Conservation (phyloP, 2,797 vertebrate species). For the Sarcoramphus papa region DNA sequence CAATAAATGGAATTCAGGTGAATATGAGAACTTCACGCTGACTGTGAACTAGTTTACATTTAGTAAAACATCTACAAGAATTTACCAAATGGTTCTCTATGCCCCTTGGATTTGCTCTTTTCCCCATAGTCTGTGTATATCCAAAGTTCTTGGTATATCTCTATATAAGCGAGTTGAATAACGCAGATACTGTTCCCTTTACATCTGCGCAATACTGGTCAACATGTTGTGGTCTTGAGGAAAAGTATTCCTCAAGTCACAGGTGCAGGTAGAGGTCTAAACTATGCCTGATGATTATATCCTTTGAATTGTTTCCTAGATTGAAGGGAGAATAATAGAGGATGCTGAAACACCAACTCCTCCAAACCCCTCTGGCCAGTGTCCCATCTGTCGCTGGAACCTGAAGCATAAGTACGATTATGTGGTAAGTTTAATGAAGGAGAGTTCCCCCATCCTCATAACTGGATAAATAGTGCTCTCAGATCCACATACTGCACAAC, state of each 20-base stretch:
- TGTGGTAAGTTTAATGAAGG: constrained; percentile 77
- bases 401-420: constrained; percentile 92
- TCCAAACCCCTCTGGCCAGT: constrained; percentile 89
- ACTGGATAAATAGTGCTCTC: background rate
- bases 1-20: background rate
- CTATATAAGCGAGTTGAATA: background rate
- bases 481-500: background rate
- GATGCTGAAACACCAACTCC: constrained; percentile 70
- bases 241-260: background rate
- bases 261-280: background rate
- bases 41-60: background rate
- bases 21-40: background rate
- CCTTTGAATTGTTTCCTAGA: constrained; percentile 70
- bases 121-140: background rate
- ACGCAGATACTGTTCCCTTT: background rate
- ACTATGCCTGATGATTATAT: background rate
- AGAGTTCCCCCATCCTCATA: background rate
- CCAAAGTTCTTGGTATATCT: background rate
- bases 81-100: background rate
- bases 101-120: background rate
- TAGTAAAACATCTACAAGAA: background rate
- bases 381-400: constrained; percentile 96
- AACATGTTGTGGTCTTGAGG: fast-evolving
- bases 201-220: background rate
- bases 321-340: constrained; percentile 81